Base-by-base conservation (phyloP, 1,140 invertebrate genomes). In the Drosophila carrolli region DNA sequence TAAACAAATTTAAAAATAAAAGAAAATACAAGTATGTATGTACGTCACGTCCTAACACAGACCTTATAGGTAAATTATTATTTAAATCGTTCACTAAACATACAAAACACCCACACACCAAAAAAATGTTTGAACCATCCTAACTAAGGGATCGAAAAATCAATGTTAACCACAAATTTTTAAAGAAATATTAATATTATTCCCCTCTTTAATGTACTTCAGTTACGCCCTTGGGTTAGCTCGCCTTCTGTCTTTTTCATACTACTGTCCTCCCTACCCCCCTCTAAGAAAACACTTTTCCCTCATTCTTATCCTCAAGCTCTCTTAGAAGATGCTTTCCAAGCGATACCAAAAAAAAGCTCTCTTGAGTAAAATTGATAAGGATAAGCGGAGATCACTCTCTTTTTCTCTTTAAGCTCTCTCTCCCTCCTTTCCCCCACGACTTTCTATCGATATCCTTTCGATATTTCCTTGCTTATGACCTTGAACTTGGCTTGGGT, bases 401-500 rank as follows among this genome's bases (percentile, higher is more conserved):
- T 32, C 29, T 44, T 23, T 7, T 13, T 32, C 14, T 13, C 27
- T 23, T 23, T 10, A 4, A 5, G 16, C 43, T 29, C 35, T 38
- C 56, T 48, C 55, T 56, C 38, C 44, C 54, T 11, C 46, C 6
- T 8, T 7, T 32, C 6, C 5, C 7, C 8, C 7, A 9, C 29
- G 6, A 37, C 6, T 13, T n/a, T 6, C 35, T 11, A 35, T 29
- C 14, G 11, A 46, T 40, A 73, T 50, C 46, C 65, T 41, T 57
- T 35, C 27, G 37, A 71, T 71, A 71, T 35, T 40, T 41, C 65
- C 50, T 50, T 37, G 38, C 29, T 63, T 70, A 76, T 88, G 79
- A 79, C 83, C 83, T 88, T 86, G 83, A 88, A 86, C 83, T 83
- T 86, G 66, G 70, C 50, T 73, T 27, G 59, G 70, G 41, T 51